Percentiles rank a stretch among this genome's conserved stretches.
These are phyloP conservation scores for Tetramorium simillimum DNA, from an alignment of 1,140 invertebrate genomes.

Conservation along the genomic window DNA sequence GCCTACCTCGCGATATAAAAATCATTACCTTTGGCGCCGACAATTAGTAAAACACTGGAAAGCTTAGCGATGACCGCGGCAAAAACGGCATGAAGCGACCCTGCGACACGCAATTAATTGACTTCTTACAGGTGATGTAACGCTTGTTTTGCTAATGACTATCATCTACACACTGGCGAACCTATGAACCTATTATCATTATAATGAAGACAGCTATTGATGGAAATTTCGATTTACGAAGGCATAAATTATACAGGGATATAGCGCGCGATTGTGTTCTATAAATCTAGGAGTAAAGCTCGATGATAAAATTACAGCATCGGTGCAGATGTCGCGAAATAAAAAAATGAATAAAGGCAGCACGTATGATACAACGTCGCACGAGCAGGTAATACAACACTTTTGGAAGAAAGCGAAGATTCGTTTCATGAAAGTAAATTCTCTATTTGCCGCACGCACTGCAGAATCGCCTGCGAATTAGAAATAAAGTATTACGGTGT, in stretches of 20 bases:
- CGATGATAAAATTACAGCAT: not conserved
- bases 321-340: not conserved
- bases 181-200: constrained; percentile 1
- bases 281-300: not conserved
- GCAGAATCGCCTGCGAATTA: not conserved
- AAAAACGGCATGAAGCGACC: not conserved
- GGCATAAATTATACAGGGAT: constrained; percentile 4
- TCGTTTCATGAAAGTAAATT: not conserved
- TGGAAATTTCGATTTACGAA: constrained; percentile 15
- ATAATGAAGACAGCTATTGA: not conserved
- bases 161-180: not conserved
- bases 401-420: not conserved
- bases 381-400: too few relatives aligned
- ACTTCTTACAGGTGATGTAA: constrained; percentile 60
- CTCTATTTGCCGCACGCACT: not conserved
- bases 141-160: constrained; percentile 51
- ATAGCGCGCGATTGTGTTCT: not conserved
- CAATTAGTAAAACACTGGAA: not conserved
- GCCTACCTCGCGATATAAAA: too few relatives aligned
- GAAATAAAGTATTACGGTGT: not conserved
- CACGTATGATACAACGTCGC: not conserved
- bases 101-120: constrained; percentile 9
- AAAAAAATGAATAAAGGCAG: not conserved
- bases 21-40: not conserved
- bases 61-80: not conserved